Base-by-base conservation (phyloP, 2,797 vertebrate species). In the Diceros bicornis region DNA sequence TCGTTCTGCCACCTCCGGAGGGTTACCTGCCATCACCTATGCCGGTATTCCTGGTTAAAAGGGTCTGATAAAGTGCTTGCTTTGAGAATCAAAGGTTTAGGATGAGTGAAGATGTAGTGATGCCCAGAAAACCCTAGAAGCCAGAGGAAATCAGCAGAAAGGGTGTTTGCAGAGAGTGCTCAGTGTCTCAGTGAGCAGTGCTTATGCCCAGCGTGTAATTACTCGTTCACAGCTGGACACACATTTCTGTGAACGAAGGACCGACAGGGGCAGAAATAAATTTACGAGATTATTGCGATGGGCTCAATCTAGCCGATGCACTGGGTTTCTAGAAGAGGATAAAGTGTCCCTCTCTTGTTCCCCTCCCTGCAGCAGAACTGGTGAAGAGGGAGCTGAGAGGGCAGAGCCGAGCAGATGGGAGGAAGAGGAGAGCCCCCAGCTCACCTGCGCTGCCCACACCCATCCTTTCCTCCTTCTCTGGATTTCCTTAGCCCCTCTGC, bases 51-150 rank as follows among this genome's bases (percentile, higher is more conserved):
- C 4, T 27, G 55, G 18, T 41, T 50, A 41, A 69, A 57, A n/a
- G 2, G 7, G 50, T 37, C 62, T 8, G 23, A 23, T 23, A 23
- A n/a, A 25, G 29, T 32, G 9, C 85, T 7, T 32, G 61, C 57
- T 87, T 41, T 23, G 25, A 50, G 64, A 59, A 47, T 21, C 83
- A 50, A 25, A 71, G 44, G 52, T 7, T 4, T 50, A 25, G 61
- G 25, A 3, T 2, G 7, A 20, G 32, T 2, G 6, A 5, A 44
- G 44, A 4, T 18, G 17, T 1, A 3, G 32, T 29, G n/a, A 29
- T 3, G 5, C 32, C 59, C 25, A 7, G 34, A 52, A 52, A 52
- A 52, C 50, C 50, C 50, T 52, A 52, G 50, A 52, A 13, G 14
- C 50, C 14, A 52, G 50, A 52, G 50, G 14, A 52, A 16, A 52